Evolutionary conservation across 2,113 vertebrate species (phyloP).

Genomic region (Falco punctatus): DNA sequence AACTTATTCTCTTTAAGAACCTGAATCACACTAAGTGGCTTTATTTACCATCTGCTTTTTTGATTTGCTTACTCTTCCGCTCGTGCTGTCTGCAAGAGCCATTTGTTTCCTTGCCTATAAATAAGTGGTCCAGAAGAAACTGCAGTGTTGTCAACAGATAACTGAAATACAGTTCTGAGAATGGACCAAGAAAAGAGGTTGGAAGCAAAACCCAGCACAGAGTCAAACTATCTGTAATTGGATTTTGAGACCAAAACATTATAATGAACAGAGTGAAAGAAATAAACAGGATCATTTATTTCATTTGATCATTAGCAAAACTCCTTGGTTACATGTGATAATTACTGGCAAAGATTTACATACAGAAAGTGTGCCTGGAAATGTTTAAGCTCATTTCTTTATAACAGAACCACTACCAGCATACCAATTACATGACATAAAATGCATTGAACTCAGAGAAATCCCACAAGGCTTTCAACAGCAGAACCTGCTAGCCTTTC

Average conservation of each 20-base stretch:
- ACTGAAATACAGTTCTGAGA: slow-evolving; percentile 26
- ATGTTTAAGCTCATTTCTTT: slow-evolving; percentile 7
- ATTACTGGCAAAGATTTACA: slow-evolving; percentile 15
- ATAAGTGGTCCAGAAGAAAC: slow-evolving; percentile 23
- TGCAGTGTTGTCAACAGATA: slow-evolving; percentile 26
- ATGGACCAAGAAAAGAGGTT: slow-evolving; percentile 23
- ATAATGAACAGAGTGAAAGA: neutral
- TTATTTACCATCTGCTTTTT: slow-evolving; percentile 50
- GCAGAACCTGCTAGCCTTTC: slow-evolving; percentile 1
- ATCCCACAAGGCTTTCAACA: slow-evolving; percentile 42
- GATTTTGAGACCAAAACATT: slow-evolving; percentile 21
- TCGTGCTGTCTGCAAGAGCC: neutral
- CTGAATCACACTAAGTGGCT: slow-evolving; percentile 30
- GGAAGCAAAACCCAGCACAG: slow-evolving; percentile 18
- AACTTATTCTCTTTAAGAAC: slow-evolving; percentile 35
- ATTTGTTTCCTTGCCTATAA: slow-evolving; percentile 53
- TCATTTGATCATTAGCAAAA: slow-evolving; percentile 10
- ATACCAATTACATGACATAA: slow-evolving; percentile 37
- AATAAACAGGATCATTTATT: slow-evolving; percentile 29
- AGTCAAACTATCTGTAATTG: slow-evolving; percentile 20
- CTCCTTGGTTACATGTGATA: neutral
- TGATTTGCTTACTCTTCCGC: slow-evolving; percentile 47
- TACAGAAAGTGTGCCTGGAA: neutral
- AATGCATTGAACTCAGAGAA: neutral
- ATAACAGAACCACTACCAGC: neutral